These are phyloP conservation scores for Argya squamiceps DNA, from an alignment of 2,797 vertebrate genomes.

Conservation along the genomic window DNA sequence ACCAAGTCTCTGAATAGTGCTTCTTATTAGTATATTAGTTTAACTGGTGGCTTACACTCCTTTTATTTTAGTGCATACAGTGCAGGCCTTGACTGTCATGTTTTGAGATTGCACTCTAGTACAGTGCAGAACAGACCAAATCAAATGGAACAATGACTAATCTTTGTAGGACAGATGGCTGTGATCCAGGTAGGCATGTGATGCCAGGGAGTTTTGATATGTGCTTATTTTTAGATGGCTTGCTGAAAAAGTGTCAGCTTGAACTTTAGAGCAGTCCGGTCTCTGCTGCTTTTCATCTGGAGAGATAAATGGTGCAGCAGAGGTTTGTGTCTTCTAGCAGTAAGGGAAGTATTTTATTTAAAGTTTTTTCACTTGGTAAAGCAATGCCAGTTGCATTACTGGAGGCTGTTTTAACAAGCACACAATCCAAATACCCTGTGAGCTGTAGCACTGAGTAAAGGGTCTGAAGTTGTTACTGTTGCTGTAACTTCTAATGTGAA, in stretches of 20 bases:
- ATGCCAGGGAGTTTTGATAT: neutral
- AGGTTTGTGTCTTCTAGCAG: neutral
- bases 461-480: neutral
- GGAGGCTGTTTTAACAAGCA: neutral
- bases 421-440: neutral
- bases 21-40: neutral
- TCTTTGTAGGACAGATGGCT: constrained; percentile 36
- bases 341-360: neutral
- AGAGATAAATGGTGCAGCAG: neutral
- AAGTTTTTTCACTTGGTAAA: neutral
- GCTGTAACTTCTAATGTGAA: neutral
- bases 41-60: neutral
- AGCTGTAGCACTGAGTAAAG: neutral
- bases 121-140: neutral
- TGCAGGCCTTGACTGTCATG: neutral
- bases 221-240: constrained; percentile 17
- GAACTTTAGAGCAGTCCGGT: neutral
- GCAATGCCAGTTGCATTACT: neutral
- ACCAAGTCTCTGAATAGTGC: neutral
- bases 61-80: neutral
- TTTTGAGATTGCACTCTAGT: neutral
- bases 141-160: neutral
- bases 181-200: constrained; percentile 39
- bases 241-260: neutral
- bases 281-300: neutral